These are phyloP conservation scores for Triops longicaudatus DNA, from an alignment of 1,140 invertebrate genomes.

Conservation along the genomic window DNA sequence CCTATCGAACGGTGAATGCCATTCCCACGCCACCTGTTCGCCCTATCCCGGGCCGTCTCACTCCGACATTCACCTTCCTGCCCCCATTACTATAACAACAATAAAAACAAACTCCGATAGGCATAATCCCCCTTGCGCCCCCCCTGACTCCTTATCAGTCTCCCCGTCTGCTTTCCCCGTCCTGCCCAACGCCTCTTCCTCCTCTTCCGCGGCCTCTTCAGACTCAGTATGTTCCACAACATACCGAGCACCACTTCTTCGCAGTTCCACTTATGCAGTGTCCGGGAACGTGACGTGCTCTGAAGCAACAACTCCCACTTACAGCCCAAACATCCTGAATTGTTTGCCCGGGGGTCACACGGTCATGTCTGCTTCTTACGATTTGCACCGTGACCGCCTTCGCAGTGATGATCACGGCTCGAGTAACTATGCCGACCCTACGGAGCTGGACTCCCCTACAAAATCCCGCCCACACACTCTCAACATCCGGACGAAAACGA, in stretches of 20 bases:
- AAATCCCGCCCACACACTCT: neutral
- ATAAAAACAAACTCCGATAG: neutral
- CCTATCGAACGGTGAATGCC: neutral
- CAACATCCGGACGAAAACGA: conserved; percentile 11
- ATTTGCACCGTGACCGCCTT: too few species aligned
- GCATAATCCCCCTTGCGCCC: neutral
- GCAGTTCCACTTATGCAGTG: conserved; percentile 1
- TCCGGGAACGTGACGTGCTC: neutral
- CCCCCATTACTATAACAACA: conserved; percentile 14
- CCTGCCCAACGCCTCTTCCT: neutral
- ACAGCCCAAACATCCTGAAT: too few species aligned
- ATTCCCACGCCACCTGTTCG: neutral
- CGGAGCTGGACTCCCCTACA: neutral
- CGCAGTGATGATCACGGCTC: neutral
- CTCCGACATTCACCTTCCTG: neutral
- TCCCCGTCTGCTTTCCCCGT: neutral
- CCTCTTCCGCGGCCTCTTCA: neutral
- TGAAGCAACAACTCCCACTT: neutral
- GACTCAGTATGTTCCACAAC: neutral
- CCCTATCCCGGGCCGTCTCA: neutral
- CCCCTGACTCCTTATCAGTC: neutral
- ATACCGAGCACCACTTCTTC: neutral
- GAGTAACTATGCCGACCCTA: neutral
- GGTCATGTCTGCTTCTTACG: too few species aligned
- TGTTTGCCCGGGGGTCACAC: too few species aligned